phyloP scores from a whole-genome alignment of 2,113 vertebrate species.

The Coryphaenoides rupestris region DNA sequence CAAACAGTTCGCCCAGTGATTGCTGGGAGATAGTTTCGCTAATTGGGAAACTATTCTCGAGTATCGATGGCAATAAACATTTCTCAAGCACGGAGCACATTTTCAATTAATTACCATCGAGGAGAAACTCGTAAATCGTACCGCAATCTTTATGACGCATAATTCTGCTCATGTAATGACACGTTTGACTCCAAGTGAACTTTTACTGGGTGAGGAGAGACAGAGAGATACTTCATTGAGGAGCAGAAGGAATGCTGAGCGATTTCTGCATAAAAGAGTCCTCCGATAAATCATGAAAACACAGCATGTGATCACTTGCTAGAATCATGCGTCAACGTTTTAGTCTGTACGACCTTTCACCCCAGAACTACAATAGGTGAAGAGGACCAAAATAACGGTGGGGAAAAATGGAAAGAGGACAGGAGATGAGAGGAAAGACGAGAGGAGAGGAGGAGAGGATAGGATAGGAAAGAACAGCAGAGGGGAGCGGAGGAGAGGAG shows the following conservation, averaged over 20 bases:
- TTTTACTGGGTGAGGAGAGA: not conserved
- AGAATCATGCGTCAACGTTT: too few species aligned
- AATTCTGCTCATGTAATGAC: constrained; percentile 18
- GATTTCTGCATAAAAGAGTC: too few species aligned
- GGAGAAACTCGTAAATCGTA: constrained; percentile 31
- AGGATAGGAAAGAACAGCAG: not conserved
- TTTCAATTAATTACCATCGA: constrained; percentile 46
- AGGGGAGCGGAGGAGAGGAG: not conserved
- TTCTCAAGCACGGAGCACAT: constrained; percentile 37
- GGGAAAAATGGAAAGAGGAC: not conserved
- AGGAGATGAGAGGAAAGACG: not conserved
- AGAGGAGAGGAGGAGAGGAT: not conserved
- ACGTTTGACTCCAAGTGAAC: too few species aligned
- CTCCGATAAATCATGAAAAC: too few species aligned
- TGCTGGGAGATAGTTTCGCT: constrained; percentile 25
- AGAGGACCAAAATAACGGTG: not conserved
- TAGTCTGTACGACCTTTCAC: too few species aligned
- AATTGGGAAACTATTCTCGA: constrained; percentile 36
- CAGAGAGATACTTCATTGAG: not conserved
- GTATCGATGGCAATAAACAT: constrained; percentile 45
- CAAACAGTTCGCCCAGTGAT: constrained; percentile 36
- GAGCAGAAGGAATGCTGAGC: too few species aligned
- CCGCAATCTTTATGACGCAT: constrained; percentile 23
- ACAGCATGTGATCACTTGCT: too few species aligned
- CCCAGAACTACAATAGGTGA: constrained; percentile 1